These are phyloP conservation scores for Idaea biselata DNA, from an alignment of 2,888 invertebrate genomes.

Conservation along the genomic window DNA sequence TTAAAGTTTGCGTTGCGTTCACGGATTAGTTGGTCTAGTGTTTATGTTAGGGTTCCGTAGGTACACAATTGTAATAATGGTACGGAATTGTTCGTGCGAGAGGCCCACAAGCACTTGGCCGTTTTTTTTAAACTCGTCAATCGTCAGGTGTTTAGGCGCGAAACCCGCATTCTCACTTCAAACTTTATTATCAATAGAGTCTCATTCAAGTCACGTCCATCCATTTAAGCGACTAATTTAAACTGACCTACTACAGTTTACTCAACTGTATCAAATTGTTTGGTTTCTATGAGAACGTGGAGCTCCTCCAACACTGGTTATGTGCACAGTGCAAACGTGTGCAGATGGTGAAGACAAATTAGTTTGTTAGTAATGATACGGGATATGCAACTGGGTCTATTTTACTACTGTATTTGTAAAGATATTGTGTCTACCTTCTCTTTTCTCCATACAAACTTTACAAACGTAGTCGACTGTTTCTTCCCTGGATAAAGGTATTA, in stretches of 20 bases:
- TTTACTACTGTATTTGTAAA: background rate
- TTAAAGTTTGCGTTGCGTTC: too few species aligned
- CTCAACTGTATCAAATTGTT: conserved; percentile 20
- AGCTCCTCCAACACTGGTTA: conserved; percentile 26
- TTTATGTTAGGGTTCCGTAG: too few species aligned
- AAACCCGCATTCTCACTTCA: conserved; percentile 63
- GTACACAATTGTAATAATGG: too few species aligned
- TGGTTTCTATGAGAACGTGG: conserved; percentile 16
- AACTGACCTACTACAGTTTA: conserved; percentile 35
- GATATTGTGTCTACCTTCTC: too few species aligned
- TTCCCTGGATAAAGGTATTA: too few species aligned
- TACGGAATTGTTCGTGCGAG: too few species aligned
- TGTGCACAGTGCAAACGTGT: conserved; percentile 14
- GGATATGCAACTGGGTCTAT: conserved; percentile 19
- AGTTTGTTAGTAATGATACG: conserved; percentile 19
- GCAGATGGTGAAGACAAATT: conserved; percentile 23
- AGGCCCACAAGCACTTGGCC: too few species aligned
- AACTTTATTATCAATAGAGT: conserved; percentile 41
- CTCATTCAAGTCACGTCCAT: conserved; percentile 59
- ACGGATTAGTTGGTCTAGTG: too few species aligned
- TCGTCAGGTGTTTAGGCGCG: conserved; percentile 56
- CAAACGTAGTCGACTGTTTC: too few species aligned
- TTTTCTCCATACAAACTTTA: too few species aligned
- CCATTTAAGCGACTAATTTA: conserved; percentile 37
- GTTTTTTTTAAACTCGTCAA: too few species aligned